Evolutionary conservation across 2,113 vertebrate genomes (phyloP), one percentile per base, ranked within the genome.

Genomic region (Rhinolophus sinicus): DNA sequence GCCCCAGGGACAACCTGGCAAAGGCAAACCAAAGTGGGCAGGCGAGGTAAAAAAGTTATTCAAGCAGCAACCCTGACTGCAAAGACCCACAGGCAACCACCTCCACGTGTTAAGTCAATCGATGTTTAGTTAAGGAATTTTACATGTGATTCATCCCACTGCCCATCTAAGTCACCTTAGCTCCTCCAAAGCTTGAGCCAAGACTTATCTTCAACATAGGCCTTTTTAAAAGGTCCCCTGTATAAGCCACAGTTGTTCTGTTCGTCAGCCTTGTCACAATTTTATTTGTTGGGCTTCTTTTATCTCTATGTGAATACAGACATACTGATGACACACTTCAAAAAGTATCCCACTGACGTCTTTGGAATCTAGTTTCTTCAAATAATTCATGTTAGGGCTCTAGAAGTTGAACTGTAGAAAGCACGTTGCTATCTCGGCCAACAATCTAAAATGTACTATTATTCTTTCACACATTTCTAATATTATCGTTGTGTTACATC

Each of bases 361-460:
- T 76, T 77, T 8, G 54, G 38, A 38, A 10, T 56, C 70, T 40
- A 5, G 33, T 56, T 93, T 83, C 69, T 90, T 62, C 28, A 16
- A 35, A 28, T 94, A 62, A 86, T 33, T 77, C 7, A 6, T 30
- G 16, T 69, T 26, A 69, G 65, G 24, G 56, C 47, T 80, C 67
- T 70, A 60, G 69, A 84, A 52, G 40, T 11, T 58, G 47, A 89
- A 64, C 9, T 19, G 16, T 21, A 60, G 28, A 33, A 60, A 76
- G 28, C 4, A 6, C 19, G 15, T 70, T 26, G 35, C 33, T 73
- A 2, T 88, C 56, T 88, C 50, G 54, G 30, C 8, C 4, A 19
- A 44, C 12, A 28, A 60, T 26, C 60, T 72, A 65, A 89, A 72
- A 0, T 8, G 13, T n/a, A 2, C 82, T 50, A 3, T 50, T 8